Evolutionary conservation across 2,888 invertebrate genomes (phyloP), one percentile per base, ranked within the genome.

Genomic region (Molorchus minor): DNA sequence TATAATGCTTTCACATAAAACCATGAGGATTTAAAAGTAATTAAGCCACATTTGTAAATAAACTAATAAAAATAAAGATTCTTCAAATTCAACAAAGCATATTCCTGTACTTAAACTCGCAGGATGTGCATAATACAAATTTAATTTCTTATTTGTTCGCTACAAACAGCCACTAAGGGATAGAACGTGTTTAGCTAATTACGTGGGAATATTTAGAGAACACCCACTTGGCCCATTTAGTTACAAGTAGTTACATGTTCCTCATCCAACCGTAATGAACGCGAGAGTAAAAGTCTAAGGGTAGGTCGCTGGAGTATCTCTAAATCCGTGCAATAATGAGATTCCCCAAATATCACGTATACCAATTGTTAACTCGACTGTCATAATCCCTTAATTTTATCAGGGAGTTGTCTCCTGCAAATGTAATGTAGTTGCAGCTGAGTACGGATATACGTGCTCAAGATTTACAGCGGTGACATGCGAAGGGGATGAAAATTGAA

Each of bases 251-350:
- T 38, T 41, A 52, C 30, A 52, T 41, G 52, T 30, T 38, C 40
- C 52, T 52, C 40, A 41, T 13, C 49, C 15, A 38, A 38, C 38
- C 38, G 38, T 49, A 52, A 52, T 41, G 52, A 52, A 41, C 52
- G 52, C 17, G 41, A 52, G 33, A 29, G 38, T 20, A 51, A 40
- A 51, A 51, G 15, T 25, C 30, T 29, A 20, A 49, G 49, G 38
- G 16, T 21, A 38, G 30, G 52, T 52, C 29, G 40, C 40, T 29
- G 3, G 16, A 13, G 29, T 25, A 21, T 13, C 21, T 21, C 49
- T 29, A 30, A 36, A 29, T 7, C 16, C 16, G 20, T 13, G 13
- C 12, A 29, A 29, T 52, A 41, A 16, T 30, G 16, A 25, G 40
- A 16, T 12, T 30, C 40, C 20, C 41, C 19, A 33, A 52, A 17